Evolutionary conservation across 1,140 invertebrate species (phyloP), one percentile per base, ranked within the genome.

Genomic region (Listronotus oregonensis): DNA sequence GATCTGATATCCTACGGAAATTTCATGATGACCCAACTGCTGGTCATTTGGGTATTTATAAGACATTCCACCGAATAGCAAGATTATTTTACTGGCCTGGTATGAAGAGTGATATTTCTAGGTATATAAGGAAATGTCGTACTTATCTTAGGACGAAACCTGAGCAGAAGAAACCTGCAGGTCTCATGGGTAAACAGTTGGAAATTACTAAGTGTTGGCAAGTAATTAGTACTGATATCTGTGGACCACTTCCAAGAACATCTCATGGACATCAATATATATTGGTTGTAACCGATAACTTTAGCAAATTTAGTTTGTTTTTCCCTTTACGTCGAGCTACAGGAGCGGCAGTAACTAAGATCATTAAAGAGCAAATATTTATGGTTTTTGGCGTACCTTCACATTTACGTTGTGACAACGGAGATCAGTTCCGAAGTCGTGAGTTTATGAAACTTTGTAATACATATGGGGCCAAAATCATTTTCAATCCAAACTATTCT

Each of bases 11-110:
- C 14, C 49, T 68, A 50, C 6, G 10, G 1, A 9, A 11, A 27
- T 57, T 17, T 44, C 64, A 71, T 39, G 61, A 67, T 18, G 12
- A 18, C 7, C 1, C 40, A 17, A 60, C 58, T 44, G 10, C 64
- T 14, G 73, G 68, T 11, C 71, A 75, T 40, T 18, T 65, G 0
- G 73, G 75, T 0, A 65, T 76, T 2, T 66, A 65, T 18, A 77
- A 76, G 64, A 78, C 73, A 1, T 69, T 64, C 32, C 27, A 21
- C 0, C 37, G 73, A 21, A 14, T 72, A 0, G 15, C 46, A 9
- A 6, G 15, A 7, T 6, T n/a, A 1, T 79, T 71, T 49, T n/a
- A n/a, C n/a, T 79, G 75, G 75, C 72, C 73, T 0, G 56, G 61
- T 1, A 74, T 76, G 40, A 42, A 47, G 18, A 47, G 44, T 14